Base-by-base conservation (phyloP, 2,888 invertebrate genomes). In the Diloba caeruleocephala region DNA sequence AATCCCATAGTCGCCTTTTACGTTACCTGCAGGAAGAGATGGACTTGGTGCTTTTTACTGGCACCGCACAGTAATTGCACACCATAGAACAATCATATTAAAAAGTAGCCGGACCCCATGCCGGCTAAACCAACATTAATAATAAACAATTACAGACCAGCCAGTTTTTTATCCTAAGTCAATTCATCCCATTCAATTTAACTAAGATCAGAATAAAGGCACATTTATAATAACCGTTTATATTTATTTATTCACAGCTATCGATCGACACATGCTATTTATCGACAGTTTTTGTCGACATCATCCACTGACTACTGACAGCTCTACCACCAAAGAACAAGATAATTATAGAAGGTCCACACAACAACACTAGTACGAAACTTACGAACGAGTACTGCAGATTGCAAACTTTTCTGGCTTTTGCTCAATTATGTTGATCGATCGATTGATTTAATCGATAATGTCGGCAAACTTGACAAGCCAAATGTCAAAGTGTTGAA, bases 201-300 rank as follows among this genome's bases (percentile, higher is more conserved):
- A 32, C 38, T 9, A 10, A 21, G 44, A 67, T 53, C 44, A 34
- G n/a, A 49, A 39, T 62, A 38, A 54, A 44, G 41, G 28, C n/a
- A 12, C 13, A 41, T 34, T 26, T 10, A 33, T 37, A 46, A 39
- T 36, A 43, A 34, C 37, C 15, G 23, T 23, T 52, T 5, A 23
- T 45, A 49, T 58, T 50, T 54, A 64, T 56, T 13, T 46, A 34
- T 62, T 50, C 28, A 31, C 46, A 51, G 38, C 38, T 48, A 56
- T 50, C 64, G 37, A 43, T 42, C 38, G 63, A 61, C 64, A 46
- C 43, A 42, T 28, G 51, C 61, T 43, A 74, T 72, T 74, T 54
- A 43, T 61, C 56, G 53, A 49, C 7, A 28, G 32, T 71, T 56
- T 63, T 68, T 68, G 58, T 59, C 53, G 45, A 54, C 55, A 45